Evolutionary conservation across 1,140 invertebrate genomes (phyloP), one percentile per base, ranked within the genome.

Genomic region (Lepidurus couesii): DNA sequence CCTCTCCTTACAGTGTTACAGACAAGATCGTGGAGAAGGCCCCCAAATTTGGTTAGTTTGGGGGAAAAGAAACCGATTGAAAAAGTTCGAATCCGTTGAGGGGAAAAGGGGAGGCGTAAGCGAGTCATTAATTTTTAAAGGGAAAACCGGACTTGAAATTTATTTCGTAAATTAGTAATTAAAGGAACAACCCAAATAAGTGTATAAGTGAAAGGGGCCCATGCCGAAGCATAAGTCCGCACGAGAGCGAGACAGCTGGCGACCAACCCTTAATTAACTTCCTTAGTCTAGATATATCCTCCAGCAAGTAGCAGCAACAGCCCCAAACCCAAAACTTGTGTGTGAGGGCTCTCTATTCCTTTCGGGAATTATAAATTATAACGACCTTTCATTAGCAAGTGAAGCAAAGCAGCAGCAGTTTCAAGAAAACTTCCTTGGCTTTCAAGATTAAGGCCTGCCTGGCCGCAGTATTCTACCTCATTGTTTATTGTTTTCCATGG

Each of bases 231-330:
- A 65, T 21, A 65, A 65, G 53, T 65, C 53, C 53, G 53, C 53
- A 65, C 53, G 53, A 65, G 53, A 65, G n/a, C 53, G 53, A 65
- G 53, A 65, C 53, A 65, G 53, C 53, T 65, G 53, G 53, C 53
- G 53, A 65, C 53, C 53, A 65, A 65, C 53, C 53, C 53, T 7
- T 65, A 65, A 65, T 65, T 65, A 65, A 65, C 8, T 21, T 65
- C 21, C 53, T 21, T 65, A 65, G 8, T 65, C 53, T 65, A 65
- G 16, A 65, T 65, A 65, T 65, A 65, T 16, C 53, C 9, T 21
- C 6, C 8, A 65, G 53, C 53, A 65, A 21, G 16, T 21, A 65
- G 53, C 53, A 65, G 21, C 53, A 65, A 13, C 53, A 65, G 53
- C 5, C 21, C 7, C 16, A 16, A 21, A 11, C 53, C 16, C 13